Evolutionary conservation across 2,888 invertebrate species (phyloP).

Genomic region (Pantelozetes paolii): DNA sequence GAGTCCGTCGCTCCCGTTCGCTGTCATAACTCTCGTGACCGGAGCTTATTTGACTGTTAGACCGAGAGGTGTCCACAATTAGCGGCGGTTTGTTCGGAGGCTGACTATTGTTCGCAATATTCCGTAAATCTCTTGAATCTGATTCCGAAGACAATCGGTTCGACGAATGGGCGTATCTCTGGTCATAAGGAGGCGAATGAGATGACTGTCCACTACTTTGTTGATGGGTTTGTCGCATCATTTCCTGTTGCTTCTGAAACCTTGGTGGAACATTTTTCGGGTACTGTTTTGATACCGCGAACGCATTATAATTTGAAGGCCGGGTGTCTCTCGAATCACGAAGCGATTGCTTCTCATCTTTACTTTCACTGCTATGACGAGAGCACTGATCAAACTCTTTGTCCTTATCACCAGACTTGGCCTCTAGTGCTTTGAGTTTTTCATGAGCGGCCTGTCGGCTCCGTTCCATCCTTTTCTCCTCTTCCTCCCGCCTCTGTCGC

Average conservation of each 20-base stretch:
- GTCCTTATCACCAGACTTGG: constrained; percentile 57
- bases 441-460: constrained; percentile 62
- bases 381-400: constrained; percentile 44
- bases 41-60: constrained; percentile 46
- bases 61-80: constrained; percentile 40
- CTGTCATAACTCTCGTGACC: constrained; percentile 45
- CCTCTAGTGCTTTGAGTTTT: constrained; percentile 65
- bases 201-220: constrained; percentile 45
- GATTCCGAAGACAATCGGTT: constrained; percentile 5
- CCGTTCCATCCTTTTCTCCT: constrained; percentile 65
- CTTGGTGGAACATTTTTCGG: constrained; percentile 79
- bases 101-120: neutral
- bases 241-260: constrained; percentile 68
- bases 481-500: constrained; percentile 78
- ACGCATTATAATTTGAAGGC: neutral
- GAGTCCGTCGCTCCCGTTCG: constrained; percentile 42
- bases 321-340: constrained; percentile 38
- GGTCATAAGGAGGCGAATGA: constrained; percentile 10
- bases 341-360: constrained; percentile 49
- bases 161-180: neutral
- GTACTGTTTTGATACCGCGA: constrained; percentile 60
- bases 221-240: constrained; percentile 43
- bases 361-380: constrained; percentile 52
- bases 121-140: neutral
- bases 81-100: neutral